Base-by-base conservation (phyloP, 2,113 vertebrate genomes). In the Apodemus sylvaticus region DNA sequence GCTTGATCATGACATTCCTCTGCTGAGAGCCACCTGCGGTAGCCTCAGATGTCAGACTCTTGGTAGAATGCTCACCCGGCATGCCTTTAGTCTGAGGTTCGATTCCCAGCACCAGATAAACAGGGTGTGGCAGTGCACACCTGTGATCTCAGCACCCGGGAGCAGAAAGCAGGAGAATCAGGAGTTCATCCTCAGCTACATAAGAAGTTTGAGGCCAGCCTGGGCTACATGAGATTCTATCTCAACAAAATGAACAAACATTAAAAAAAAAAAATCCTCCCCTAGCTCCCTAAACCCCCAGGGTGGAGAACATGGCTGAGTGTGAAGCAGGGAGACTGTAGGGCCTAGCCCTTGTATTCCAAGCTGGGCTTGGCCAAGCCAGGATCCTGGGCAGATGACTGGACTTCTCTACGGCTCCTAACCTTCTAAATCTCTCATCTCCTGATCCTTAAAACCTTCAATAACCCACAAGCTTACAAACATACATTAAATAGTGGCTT, bases 1-100 rank as follows among this genome's bases (percentile, higher is more conserved):
- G 29, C 48, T 71, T 3, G 0, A 51, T 3, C 17, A 0, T 1
- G 0, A 29, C 39, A 4, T 2, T 36, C 34, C 34, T 29, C 14
- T 4, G 77, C 42, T 14, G 3, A 3, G 12, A 70, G 36, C 14
- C 53, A 17, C 26, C 48, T 17, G 31, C 13, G n/a, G 13, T 6
- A 36, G 34, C 22, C 36, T 10, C 20, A 14, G 51, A 39, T 42
- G 31, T 42, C 20, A 14, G 34, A 12, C 51, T 39, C 51, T 87
- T 36, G 45, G 48, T 68, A 71, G 34, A 87, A 39, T 88, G 68
- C 51, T 55, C 9, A 8, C 36, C 24, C 55, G 31, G 36, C 68
- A 42, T 42, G 48, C 51, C 12, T 31, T n/a, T 58, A 16, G 66
- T 9, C 48, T 7, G 13, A 26, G 36, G 36, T 71, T 73, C 51